These are phyloP conservation scores for Ganaspis sp. DNA, from an alignment of 1,140 invertebrate genomes.

Conservation along the genomic window DNA sequence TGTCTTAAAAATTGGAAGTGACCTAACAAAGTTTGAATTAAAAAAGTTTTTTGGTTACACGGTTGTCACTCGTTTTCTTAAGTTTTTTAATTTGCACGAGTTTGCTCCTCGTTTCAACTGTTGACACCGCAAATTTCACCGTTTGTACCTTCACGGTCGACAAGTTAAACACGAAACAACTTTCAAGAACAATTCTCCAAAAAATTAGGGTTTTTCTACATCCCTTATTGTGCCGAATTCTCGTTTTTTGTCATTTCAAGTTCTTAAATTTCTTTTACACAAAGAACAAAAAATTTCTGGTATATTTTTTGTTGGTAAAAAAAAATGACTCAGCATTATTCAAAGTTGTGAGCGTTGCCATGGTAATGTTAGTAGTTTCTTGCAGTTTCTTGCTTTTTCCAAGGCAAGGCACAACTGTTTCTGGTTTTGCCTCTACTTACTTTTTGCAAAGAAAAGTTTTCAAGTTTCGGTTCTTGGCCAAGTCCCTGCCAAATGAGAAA, in stretches of 20 bases:
- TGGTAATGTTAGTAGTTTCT: constrained; percentile 5
- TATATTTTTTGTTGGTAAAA: not conserved
- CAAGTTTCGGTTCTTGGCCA: constrained; percentile 53
- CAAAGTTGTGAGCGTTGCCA: not conserved
- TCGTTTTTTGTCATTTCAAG: too few species aligned
- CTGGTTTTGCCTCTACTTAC: constrained; percentile 32
- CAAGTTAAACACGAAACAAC: constrained; percentile 9
- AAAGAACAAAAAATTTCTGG: too few species aligned
- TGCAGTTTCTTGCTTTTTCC: constrained; percentile 29
- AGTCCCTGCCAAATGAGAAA: constrained; percentile 36
- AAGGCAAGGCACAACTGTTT: not conserved
- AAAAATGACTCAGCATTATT: too few species aligned
- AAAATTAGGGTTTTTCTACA: too few species aligned
- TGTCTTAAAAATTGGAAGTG: not conserved
- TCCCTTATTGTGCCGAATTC: not conserved
- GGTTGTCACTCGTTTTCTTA: constrained; percentile 9
- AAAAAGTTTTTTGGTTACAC: constrained; percentile 14
- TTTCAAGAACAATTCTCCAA: not conserved
- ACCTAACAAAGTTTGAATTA: constrained; percentile 2
- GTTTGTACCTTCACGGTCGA: not conserved
- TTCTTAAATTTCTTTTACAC: too few species aligned
- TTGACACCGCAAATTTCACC: not conserved
- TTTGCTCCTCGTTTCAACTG: constrained; percentile 11
- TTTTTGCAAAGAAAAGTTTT: constrained; percentile 54
- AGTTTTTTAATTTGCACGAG: constrained; percentile 10